These are phyloP conservation scores for Prunella fulvescens DNA, from an alignment of 2,113 vertebrate genomes.

Conservation along the genomic window DNA sequence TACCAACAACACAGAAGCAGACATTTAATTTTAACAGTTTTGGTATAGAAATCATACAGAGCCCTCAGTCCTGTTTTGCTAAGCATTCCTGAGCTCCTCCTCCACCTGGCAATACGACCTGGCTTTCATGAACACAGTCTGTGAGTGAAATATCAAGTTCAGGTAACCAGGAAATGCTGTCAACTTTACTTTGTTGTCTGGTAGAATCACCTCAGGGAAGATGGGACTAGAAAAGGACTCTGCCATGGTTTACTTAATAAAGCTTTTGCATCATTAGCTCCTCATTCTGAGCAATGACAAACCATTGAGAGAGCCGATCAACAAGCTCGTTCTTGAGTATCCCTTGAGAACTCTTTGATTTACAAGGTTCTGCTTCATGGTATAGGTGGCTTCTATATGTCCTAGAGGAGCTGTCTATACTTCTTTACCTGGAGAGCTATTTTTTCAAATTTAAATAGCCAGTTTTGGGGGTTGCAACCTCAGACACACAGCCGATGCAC, in stretches of 20 bases:
- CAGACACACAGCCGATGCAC: fast-evolving
- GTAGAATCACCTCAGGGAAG: not conserved
- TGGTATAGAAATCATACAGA: not conserved
- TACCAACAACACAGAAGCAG: not conserved
- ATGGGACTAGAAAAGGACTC: not conserved
- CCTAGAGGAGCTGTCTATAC: not conserved
- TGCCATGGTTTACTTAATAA: not conserved
- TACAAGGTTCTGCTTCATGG: not conserved
- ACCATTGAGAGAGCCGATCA: not conserved
- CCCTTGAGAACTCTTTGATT: not conserved
- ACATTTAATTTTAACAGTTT: not conserved
- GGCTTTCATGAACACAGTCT: not conserved
- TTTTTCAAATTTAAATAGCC: not conserved
- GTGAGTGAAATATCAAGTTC: not conserved
- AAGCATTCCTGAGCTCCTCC: not conserved
- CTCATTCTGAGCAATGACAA: not conserved
- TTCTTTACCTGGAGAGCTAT: not conserved
- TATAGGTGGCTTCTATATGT: not conserved
- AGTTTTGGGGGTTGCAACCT: fast-evolving
- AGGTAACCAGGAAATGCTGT: not conserved
- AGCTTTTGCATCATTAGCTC: not conserved
- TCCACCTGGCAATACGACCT: not conserved
- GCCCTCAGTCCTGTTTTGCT: not conserved
- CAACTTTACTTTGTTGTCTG: not conserved
- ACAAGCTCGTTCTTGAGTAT: not conserved